Base-by-base conservation (phyloP, 1,140 invertebrate species). In the Aphidius gifuensis region DNA sequence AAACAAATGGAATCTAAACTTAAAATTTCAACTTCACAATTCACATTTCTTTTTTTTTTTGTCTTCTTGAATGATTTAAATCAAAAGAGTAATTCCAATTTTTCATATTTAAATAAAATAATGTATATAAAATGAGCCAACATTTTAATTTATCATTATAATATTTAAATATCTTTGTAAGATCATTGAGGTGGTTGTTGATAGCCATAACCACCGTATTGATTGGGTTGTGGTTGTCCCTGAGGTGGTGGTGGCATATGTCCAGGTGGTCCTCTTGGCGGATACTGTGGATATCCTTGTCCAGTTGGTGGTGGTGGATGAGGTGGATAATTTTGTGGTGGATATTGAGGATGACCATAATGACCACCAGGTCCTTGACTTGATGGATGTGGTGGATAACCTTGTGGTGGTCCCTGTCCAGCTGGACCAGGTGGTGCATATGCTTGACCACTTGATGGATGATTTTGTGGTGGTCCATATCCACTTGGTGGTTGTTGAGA, bases 131-230 rank as follows among this genome's bases (percentile, higher is more conserved):
- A 32, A 32, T 32, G 23, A 32, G 23, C 2, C 2, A 4, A 32
- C 4, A 32, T 32, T 32, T 32, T 32, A 32, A 32, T 32, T 16
- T 16, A 16, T 32, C 23, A 32, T 32, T 32, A 32, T 4, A 32
- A 32, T 16, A 16, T 16, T 16, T 16, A 16, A 16, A 16, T 32
- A 32, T 32, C 23, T 32, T 32, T 32, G 23, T 32, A 32, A 32
- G 23, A 69, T 74, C 74, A 82, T 67, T 82, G 81, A 46, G 81
- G 79, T 42, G 81, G 81, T 65, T 83, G 82, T 69, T 83, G 83
- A 46, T 64, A 64, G 5, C 78, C 79, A 58, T 83, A 83, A 8
- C 79, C 79, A 45, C 76, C 72, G 60, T 83, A 83, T 57, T 83
- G 82, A 68, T 79, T 81, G 9, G 79, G 78, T 7, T 77, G 77